These are phyloP conservation scores for Osmerus eperlanus DNA, from an alignment of 2,113 vertebrate genomes.

Conservation along the genomic window DNA sequence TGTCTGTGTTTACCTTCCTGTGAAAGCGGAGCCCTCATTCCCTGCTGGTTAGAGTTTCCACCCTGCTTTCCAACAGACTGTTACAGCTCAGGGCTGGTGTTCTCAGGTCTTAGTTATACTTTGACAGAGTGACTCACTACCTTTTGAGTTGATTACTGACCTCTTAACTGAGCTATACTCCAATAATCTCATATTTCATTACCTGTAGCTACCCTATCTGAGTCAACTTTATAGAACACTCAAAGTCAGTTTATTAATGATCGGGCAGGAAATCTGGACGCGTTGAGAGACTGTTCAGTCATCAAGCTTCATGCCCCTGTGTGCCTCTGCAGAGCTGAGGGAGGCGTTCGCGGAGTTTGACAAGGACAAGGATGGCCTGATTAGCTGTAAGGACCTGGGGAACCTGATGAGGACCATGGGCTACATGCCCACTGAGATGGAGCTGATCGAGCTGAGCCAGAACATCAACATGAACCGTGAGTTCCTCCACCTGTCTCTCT, in stretches of 20 bases:
- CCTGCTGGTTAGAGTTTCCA: too few relatives aligned
- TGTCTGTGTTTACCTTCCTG: too few relatives aligned
- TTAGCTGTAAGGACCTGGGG: slow-evolving; percentile 94
- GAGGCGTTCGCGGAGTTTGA: slow-evolving; percentile 96
- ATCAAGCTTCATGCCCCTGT: background rate
- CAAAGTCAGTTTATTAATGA: background rate
- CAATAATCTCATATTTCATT: too few relatives aligned
- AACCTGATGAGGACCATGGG: slow-evolving; percentile 99
- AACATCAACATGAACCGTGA: slow-evolving; percentile 98
- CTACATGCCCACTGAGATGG: slow-evolving; percentile 99
- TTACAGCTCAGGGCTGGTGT: too few relatives aligned
- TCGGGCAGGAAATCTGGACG: background rate
- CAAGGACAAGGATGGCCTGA: slow-evolving; percentile 95
- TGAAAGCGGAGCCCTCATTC: too few relatives aligned
- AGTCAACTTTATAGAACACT: background rate
- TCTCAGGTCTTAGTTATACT: too few relatives aligned
- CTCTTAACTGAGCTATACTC: too few relatives aligned
- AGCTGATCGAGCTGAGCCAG: slow-evolving; percentile 92
- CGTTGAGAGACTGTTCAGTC: background rate
- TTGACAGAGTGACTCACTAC: too few relatives aligned
- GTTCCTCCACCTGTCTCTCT: slow-evolving; percentile 43
- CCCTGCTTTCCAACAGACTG: too few relatives aligned
- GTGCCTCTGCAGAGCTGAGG: slow-evolving; percentile 76
- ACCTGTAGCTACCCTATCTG: too few relatives aligned
- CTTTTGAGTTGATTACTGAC: too few relatives aligned